Evolutionary conservation across 2,113 vertebrate species (phyloP), one percentile per base, ranked within the genome.

Genomic region (Chascanopsetta lugubris): DNA sequence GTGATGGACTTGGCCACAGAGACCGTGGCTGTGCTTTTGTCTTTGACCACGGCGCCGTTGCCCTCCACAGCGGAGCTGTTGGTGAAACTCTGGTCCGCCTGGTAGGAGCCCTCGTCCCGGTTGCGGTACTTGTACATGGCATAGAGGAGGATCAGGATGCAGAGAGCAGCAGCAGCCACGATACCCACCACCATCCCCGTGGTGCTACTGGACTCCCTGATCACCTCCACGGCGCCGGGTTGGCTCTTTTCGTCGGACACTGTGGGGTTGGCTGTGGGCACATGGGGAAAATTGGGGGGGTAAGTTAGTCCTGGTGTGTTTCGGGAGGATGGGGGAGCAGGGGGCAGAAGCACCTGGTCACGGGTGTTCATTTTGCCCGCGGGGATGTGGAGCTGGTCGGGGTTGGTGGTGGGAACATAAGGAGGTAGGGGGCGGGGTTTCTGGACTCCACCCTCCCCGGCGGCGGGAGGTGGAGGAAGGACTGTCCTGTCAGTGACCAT

Each of bases 71-170:
- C 92, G 38, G 94, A 92, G 87, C 90, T 94, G 90, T 93, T 94
- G 93, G 94, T 93, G 92, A 94, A 96, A 88, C 92, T 90, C 93
- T 95, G 94, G 85, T 97, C 96, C 82, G 96, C 90, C 83, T 95
- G 95, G 93, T 96, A 97, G 85, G 96, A 96, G 81, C 94, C 95
- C 73, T 97, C 96, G 59, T 97, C 96, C 34, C 96, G 93, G 92
- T 97, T 97, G 85, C 96, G 95, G 83, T 97, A 97, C 92, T 97
- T 97, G 91, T 97, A 97, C 96, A 97, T 97, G 92, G 96, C 96
- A 73, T 97, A 97, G 74, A 97, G 96, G n/a, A 97, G 95, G 89
- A 97, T 97, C 78, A 97, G 95, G 85, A 97, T 97, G 90, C 96
- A 97, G 79, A 97, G 96, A 40, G 96, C 96, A 36, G 96, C 95